Evolutionary conservation across 2,797 vertebrate genomes (phyloP), one percentile per base, ranked within the genome.

Genomic region (Epinephelus coioides): DNA sequence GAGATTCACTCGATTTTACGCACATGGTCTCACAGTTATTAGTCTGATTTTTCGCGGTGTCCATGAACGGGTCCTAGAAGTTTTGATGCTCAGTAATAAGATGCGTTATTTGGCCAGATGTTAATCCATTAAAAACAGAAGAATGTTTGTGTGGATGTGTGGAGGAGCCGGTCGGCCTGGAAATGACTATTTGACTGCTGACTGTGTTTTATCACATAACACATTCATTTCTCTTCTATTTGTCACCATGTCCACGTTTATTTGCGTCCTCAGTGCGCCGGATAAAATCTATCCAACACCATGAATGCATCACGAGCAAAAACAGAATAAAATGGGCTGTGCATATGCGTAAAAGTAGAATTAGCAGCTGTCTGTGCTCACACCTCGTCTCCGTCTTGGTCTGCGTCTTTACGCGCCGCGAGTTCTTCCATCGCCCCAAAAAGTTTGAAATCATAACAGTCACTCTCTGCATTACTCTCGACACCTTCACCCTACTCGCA

Each of bases 341-440:
- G 44, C 4, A 47, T 47, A 5, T 59, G 30, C 43, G 14, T 54
- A 38, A 73, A 73, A 40, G 62, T 66, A 15, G 4, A 7, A 43
- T 0, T 15, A 34, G 11, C 6, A 21, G 30, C 5, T 9, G 2
- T 12, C 1, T 53, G n/a, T 7, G 17, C 15, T 50, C n/a, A 3
- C n/a, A 18, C 3, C 7, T 15, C 19, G 4, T 9, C 34, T 17
- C 4, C 25, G 17, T 17, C 17, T 30, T 8, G 43, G 4, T 56
- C 19, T 67, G 72, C 51, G 71, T 76, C 68, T 80, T 84, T 86
- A 81, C 78, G 81, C 83, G 72, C 46, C 25, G 3, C 3, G 21
- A 83, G 44, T 53, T 79, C 49, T 60, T 18, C 14, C 27, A 12
- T 60, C 50, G 2, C 3, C 2, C 17, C 47, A 1, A 27, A 73